Base-by-base conservation (phyloP, 2,797 vertebrate species). In the Oryzias sinensis region DNA sequence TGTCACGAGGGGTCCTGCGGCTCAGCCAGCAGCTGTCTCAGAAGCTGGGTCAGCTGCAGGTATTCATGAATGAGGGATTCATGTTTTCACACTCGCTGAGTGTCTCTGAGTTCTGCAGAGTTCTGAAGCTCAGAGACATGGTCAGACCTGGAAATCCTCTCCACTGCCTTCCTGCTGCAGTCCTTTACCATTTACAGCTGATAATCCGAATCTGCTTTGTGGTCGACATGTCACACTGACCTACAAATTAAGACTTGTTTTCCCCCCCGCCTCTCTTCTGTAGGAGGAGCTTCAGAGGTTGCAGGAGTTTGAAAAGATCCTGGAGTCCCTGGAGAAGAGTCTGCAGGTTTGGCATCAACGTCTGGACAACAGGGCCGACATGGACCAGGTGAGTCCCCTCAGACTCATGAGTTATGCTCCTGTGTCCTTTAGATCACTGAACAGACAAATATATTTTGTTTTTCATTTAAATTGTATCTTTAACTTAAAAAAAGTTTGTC, bases 271-370 rank as follows among this genome's bases (percentile, higher is more conserved):
- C 46, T 53, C 6, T 0, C 50, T 46, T 62, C 2, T 59, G 45
- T 40, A 93, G 91, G 90, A 85, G 78, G 86, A 90, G 68, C 69
- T 88, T 2, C 15, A 68, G 67, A 89, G 90, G 74, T 86, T 93
- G 76, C 90, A 93, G 70, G 87, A 93, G 74, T 94, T 96, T 51
- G 82, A 73, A 6, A 67, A 63, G 14, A 60, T 58, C 22, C 80
- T 97, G 67, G 87, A 88, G 45, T 84, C 72, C 0, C 78, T 96
- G 76, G 94, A 97, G 83, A 54, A 20, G 16, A 84, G 58, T 14
- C 84, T 97, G 76, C 83, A 84, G 51, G 83, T 68, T 1, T 93
- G 92, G 83, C 85, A 87, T 77, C 82, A 89, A 22, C 76, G 72
- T 47, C 81, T 95, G 42, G 73, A 55, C 2, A 6, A 22, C 13